phyloP scores from a whole-genome alignment of 2,888 invertebrate genomes.

The Drosophila mimica region DNA sequence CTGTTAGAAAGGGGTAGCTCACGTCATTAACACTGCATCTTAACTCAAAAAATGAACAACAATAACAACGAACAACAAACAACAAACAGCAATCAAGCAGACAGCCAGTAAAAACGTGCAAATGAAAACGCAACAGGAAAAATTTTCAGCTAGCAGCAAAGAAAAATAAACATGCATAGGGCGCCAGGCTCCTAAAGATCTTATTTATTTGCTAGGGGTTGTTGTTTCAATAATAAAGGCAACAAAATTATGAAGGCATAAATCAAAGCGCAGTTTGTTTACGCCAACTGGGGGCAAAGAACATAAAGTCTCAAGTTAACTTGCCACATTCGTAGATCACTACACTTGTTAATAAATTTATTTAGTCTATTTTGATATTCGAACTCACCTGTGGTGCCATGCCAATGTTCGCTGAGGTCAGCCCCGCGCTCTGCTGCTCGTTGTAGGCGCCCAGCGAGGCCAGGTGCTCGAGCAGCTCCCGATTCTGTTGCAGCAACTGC shows the following conservation, averaged over 20 bases:
- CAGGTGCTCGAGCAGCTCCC: constrained; percentile 97
- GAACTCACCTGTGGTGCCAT: constrained; percentile 89
- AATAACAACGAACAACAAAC: constrained; percentile 33
- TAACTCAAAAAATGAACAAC: constrained; percentile 42
- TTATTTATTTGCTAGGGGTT: constrained; percentile 9
- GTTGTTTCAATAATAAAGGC: constrained; percentile 32
- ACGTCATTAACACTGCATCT: constrained; percentile 54
- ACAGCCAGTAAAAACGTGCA: constrained; percentile 55
- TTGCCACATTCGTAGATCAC: constrained; percentile 27
- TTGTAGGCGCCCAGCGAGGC: constrained; percentile 95
- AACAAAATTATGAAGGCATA: constrained; percentile 59
- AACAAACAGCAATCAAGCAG: constrained; percentile 34
- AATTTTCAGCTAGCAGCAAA: constrained; percentile 43
- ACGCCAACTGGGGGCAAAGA: constrained; percentile 38
- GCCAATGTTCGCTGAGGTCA: constrained; percentile 85
- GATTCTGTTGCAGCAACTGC: constrained; percentile 96
- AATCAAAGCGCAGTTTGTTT: constrained; percentile 60
- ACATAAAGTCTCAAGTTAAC: constrained; percentile 54
- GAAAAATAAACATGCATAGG: constrained; percentile 55
- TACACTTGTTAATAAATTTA: constrained; percentile 7
- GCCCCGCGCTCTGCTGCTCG: constrained; percentile 90
- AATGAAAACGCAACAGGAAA: constrained; percentile 43
- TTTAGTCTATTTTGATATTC: constrained; percentile 3
- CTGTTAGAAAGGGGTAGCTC: constrained; percentile 40
- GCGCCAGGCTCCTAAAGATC: constrained; percentile 10